Conservation (phyloP, 2,113 vertebrate species). For the Pteronura brasiliensis region DNA sequence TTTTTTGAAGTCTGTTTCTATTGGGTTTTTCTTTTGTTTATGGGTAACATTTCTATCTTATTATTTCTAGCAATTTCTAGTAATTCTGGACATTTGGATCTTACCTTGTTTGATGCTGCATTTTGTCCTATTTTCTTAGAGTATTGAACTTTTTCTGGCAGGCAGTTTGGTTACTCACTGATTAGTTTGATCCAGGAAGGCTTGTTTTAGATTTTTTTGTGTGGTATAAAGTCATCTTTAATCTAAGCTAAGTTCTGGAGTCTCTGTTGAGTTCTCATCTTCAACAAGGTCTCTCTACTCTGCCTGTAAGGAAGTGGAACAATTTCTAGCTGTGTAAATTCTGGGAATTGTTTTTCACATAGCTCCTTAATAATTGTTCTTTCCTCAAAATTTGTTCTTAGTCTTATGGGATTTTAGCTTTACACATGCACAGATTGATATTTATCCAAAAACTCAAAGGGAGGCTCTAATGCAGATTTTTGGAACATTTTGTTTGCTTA, state of each 20-base stretch:
- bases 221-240: not conserved
- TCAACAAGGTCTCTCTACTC: not conserved
- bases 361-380: not conserved
- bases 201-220: not conserved
- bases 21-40: not conserved
- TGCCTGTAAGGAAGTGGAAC: not conserved
- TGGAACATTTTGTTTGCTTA: not conserved
- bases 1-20: not conserved
- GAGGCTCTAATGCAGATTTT: not conserved
- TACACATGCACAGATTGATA: not conserved
- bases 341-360: not conserved
- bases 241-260: not conserved
- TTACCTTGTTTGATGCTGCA: not conserved
- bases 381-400: not conserved
- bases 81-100: not conserved
- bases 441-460: not conserved
- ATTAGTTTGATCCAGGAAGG: not conserved
- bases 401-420: not conserved
- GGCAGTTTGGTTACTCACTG: not conserved
- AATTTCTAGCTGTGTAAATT: not conserved
- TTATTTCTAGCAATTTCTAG: not conserved
- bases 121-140: not conserved
- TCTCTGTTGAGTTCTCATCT: not conserved
- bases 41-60: not conserved
- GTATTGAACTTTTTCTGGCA: not conserved